phyloP scores from a whole-genome alignment of 2,797 vertebrate species.

The Bovichtus variegatus region DNA sequence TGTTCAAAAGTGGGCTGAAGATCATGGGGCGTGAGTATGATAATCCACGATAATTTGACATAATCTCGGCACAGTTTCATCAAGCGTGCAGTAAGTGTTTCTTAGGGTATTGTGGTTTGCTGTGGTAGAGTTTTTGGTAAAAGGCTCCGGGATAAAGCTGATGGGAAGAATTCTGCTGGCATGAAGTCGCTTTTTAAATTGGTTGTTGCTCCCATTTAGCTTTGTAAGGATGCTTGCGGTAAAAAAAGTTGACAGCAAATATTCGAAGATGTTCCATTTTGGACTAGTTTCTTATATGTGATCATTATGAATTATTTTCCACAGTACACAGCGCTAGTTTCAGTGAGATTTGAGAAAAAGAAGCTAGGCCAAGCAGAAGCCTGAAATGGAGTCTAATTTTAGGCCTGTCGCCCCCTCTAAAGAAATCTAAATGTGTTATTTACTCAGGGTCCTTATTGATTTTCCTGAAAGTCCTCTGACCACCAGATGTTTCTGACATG shows the following conservation, averaged over 20 bases:
- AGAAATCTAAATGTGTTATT: slow-evolving; percentile 68
- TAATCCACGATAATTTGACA: slow-evolving; percentile 13
- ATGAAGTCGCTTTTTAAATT: slow-evolving; percentile 34
- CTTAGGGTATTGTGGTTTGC: not conserved
- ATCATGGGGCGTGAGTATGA: slow-evolving; percentile 81
- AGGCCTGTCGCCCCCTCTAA: slow-evolving; percentile 33
- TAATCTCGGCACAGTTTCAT: slow-evolving; percentile 5
- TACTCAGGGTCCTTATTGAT: slow-evolving; percentile 73
- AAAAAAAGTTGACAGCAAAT: slow-evolving; percentile 6
- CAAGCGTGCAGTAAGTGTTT: slow-evolving; percentile 4
- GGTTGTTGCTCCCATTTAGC: slow-evolving; percentile 2
- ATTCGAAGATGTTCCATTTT: not conserved
- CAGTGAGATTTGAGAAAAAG: not conserved
- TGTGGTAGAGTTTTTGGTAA: not conserved
- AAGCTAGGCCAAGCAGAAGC: not conserved
- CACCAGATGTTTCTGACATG: slow-evolving; percentile 68
- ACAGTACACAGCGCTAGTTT: not conserved
- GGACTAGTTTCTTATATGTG: not conserved
- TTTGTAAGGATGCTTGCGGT: slow-evolving; percentile 21
- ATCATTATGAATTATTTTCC: not conserved
- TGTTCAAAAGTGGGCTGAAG: slow-evolving; percentile 80
- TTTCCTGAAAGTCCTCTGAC: slow-evolving; percentile 51
- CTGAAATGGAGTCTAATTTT: slow-evolving; percentile 39
- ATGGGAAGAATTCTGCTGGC: slow-evolving; percentile 3
- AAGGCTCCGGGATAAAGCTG: slow-evolving; percentile 19